These are phyloP conservation scores for Notarius quadriscutis DNA, from an alignment of 2,113 vertebrate species.

Conservation along the genomic window DNA sequence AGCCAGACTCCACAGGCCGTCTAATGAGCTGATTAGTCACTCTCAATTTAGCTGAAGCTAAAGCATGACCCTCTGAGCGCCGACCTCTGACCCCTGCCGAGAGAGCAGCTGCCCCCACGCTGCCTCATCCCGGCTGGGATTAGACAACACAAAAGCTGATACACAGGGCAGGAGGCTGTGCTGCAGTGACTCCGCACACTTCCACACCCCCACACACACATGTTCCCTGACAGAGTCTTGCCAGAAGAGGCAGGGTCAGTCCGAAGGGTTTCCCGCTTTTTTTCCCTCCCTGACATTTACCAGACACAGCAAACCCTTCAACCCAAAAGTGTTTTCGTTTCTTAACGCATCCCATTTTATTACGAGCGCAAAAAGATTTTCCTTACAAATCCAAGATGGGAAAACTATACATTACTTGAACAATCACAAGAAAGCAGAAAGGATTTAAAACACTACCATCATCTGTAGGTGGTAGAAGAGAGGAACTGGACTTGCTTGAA, in stretches of 20 bases:
- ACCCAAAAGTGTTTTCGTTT: not conserved
- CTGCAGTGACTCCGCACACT: not conserved
- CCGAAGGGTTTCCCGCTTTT: constrained; percentile 1
- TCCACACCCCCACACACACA: not conserved
- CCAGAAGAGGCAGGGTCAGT: constrained; percentile 3
- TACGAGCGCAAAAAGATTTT: not conserved
- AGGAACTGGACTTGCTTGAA: too few species aligned
- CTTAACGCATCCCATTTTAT: not conserved
- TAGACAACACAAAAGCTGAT: constrained; percentile 21
- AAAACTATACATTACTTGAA: not conserved
- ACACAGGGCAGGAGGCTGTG: not conserved
- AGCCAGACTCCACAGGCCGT: constrained; percentile 20
- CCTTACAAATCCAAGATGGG: not conserved
- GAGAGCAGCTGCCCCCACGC: constrained; percentile 55
- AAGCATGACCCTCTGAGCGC: constrained; percentile 25
- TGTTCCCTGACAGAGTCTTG: not conserved
- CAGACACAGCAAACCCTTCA: constrained; percentile 6
- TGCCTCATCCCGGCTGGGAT: constrained; percentile 15
- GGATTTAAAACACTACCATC: not conserved
- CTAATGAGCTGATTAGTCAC: constrained; percentile 35
- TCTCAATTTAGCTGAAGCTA: constrained; percentile 35
- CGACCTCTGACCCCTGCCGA: constrained; percentile 50
- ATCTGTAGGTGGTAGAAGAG: too few species aligned
- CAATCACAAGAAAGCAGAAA: not conserved
- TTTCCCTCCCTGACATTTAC: not conserved